phyloP scores from a whole-genome alignment of 2,113 vertebrate genomes.

The Carettochelys insculpta region DNA sequence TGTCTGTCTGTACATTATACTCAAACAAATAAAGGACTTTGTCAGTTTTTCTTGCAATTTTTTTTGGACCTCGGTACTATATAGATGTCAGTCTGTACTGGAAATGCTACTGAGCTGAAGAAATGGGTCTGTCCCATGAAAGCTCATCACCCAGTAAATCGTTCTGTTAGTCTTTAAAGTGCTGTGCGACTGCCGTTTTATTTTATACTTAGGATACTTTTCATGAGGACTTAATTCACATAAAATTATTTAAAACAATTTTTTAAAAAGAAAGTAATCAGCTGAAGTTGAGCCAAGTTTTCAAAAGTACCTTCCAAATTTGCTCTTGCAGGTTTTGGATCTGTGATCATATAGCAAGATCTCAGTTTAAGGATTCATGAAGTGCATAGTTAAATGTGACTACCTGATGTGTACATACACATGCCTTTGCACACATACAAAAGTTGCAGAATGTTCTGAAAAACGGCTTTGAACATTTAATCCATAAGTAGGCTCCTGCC shows the following conservation, averaged over 20 bases:
- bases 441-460: too few relatives aligned
- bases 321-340: background rate
- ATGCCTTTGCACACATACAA: background rate
- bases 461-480: background rate
- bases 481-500: too few relatives aligned
- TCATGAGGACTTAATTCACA: background rate
- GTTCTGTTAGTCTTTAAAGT: too few relatives aligned
- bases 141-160: too few relatives aligned
- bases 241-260: background rate
- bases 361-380: background rate
- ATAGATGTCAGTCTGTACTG: too few relatives aligned
- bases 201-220: too few relatives aligned
- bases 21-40: background rate
- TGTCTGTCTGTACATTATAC: background rate
- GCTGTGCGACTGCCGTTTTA: too few relatives aligned
- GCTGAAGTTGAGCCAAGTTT: background rate
- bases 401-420: background rate
- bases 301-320: background rate
- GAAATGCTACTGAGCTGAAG: too few relatives aligned
- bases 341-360: background rate
- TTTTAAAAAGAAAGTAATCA: background rate
- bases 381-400: background rate
- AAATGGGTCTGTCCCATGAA: too few relatives aligned
- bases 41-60: too few relatives aligned
- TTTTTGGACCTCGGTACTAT: too few relatives aligned